Base-by-base conservation (phyloP, 1,140 invertebrate species). In the Marisa cornuarietis region DNA sequence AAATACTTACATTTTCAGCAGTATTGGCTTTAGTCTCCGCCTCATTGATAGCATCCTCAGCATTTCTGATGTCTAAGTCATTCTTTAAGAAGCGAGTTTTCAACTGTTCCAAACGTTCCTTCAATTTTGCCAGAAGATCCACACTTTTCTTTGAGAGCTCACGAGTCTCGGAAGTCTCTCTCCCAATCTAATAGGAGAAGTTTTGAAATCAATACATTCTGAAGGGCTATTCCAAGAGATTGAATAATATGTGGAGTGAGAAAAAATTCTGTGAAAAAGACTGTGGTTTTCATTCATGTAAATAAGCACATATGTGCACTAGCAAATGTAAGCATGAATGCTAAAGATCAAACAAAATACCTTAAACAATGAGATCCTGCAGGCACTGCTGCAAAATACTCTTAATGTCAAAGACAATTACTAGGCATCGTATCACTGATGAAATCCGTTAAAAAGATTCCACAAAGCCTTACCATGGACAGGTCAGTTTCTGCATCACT, bases 21-120 rank as follows among this genome's bases (percentile, higher is more conserved):
- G 89, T 87, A n/a, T 91, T 90, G 0, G 94, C 94, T 71, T 93
- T 91, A 13, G 91, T 86, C 3, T 90, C 91, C 0, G 94, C 93
- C 24, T 89, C 89, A 6, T 89, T 85, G 0, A 93, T 92, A 80
- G 94, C 93, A 5, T 89, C 86, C 26, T 90, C 90, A 1, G 94
- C 94, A 82, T 94, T 93, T 58, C 92, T 88, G 0, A 94, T 91
- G 54, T 93, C 91, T 42, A 93, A 90, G 83, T 95, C 94, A 88
- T 97, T 96, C 87, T 94, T 94, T 6, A 94, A 92, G 72, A 95
- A 95, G 85, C 95, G 94, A 74, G 94, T 94, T 85, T 96, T 94
- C 16, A 98, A 91, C 62, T 93, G 92, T 81, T 94, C 94, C 22
- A 97, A 90, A 73, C 94, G 92, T 0, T 91, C 90, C 63, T 94